Base-by-base conservation (phyloP, 2,113 vertebrate species). In the Epinephelus fuscoguttatus region DNA sequence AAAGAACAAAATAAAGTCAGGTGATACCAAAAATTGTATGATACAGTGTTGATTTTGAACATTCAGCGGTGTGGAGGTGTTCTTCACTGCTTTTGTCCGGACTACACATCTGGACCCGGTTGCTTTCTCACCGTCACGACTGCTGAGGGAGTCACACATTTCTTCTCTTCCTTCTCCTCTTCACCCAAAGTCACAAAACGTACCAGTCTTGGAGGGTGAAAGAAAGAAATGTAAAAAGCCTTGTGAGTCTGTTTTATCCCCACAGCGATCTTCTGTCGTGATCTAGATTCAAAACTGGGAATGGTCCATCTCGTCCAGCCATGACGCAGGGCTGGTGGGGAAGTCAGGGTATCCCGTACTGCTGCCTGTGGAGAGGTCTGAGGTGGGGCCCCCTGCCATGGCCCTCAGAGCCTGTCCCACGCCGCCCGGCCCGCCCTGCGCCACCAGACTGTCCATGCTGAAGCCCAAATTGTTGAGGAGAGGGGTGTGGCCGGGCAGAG, bases 281-380 rank as follows among this genome's bases (percentile, higher is more conserved):
- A 47, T 75, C 37, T 12, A 80, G 49, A 77, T 86, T 97, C 97
- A 99, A 95, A 99, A 99, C 92, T 98, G 98, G 88, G 98, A 97
- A 91, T 98, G 98, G 96, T 99, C 98, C 98, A 99, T 99, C 92
- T 99, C 98, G 17, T 99, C 98, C 70, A 99, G 96, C 98, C 98
- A 99, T n/a, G 98, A 99, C 70, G 96, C 98, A 0, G 98, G 98
- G 91, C 98, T 99, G 74, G 98, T 99, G 84, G 98, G 98, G 94
- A 99, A 99, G 96, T 99, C 98, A 15, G 98, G 98, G 91, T 99
- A 99, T 87, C 98, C 98, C 30, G 98, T 98, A 90, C 98, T 99
- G 96, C 98, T 99, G 33, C 97, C 98, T 11, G 98, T 99, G 70
- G 98, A 99, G 79, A 99, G 98, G 94, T 99, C 98, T 74, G 98